Percentiles rank a stretch among this genome's conserved stretches.
Evolutionary conservation across 2,888 invertebrate species (phyloP).

Genomic region (Amiota communis): DNA sequence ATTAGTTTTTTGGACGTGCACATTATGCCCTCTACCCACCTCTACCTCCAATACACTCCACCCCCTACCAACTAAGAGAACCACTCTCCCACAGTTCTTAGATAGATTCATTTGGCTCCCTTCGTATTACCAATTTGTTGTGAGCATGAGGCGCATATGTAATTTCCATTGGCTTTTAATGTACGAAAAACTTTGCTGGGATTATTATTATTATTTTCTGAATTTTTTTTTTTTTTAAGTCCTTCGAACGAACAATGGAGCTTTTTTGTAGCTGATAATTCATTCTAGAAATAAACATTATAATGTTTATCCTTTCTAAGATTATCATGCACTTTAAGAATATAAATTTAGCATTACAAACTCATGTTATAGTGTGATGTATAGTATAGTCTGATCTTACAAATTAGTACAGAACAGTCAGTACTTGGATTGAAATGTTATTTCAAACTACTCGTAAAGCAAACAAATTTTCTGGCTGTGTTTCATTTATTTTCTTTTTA

Average conservation of each 20-base stretch:
- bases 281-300: not conserved
- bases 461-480: no score
- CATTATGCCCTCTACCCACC: not conserved
- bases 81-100: not conserved
- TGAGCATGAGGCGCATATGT: conserved; percentile 12
- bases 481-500: no score
- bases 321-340: no score
- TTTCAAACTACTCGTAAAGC: not conserved
- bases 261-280: not conserved
- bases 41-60: not conserved
- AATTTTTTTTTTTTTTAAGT: not conserved
- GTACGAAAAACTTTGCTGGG: conserved; percentile 2
- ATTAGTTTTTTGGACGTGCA: conserved; percentile 59
- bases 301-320: no score
- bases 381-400: no score
- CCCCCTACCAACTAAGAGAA: not conserved
- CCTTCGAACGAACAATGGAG: not conserved
- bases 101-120: not conserved
- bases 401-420: no score
- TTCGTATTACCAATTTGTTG: not conserved
- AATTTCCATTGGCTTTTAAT: conserved; percentile 16
- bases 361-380: no score
- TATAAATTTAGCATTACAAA: no score
- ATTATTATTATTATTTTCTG: not conserved
- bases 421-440: not conserved